Conservation (phyloP, 2,113 vertebrate species). For the Phyllostomus discolor region DNA sequence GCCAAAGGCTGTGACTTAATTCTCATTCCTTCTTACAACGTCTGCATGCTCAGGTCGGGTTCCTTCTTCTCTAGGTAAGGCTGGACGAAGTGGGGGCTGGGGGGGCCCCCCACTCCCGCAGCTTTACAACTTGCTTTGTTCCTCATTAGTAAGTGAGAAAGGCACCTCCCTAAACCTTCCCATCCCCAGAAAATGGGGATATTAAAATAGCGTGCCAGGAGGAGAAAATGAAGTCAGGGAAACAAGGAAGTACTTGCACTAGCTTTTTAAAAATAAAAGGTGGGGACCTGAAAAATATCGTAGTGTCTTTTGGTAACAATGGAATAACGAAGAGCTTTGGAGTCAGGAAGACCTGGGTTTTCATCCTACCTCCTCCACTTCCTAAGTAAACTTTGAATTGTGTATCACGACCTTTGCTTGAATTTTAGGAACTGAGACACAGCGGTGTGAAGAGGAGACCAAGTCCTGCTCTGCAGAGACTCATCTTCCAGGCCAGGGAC, state of each 20-base stretch:
- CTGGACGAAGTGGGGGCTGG: background rate
- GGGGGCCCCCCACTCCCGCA: too few relatives aligned
- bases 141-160: background rate
- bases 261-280: background rate
- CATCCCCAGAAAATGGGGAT: rapidly evolving
- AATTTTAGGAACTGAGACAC: background rate
- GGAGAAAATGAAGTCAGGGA: background rate
- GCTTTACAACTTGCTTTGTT: background rate
- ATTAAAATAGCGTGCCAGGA: background rate
- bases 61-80: background rate
- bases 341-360: background rate
- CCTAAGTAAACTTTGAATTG: background rate
- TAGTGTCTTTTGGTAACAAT: background rate
- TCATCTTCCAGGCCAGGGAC: background rate
- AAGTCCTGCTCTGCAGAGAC: background rate
- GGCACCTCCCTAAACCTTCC: background rate
- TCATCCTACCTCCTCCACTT: background rate
- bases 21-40: rapidly evolving
- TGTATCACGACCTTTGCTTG: background rate
- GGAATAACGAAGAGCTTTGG: background rate
- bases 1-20: rapidly evolving
- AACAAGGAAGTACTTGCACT: background rate
- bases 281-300: background rate
- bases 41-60: rapidly evolving
- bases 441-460: background rate